Conservation (phyloP, 2,113 vertebrate genomes). For the Ivindomyrus marchei region DNA sequence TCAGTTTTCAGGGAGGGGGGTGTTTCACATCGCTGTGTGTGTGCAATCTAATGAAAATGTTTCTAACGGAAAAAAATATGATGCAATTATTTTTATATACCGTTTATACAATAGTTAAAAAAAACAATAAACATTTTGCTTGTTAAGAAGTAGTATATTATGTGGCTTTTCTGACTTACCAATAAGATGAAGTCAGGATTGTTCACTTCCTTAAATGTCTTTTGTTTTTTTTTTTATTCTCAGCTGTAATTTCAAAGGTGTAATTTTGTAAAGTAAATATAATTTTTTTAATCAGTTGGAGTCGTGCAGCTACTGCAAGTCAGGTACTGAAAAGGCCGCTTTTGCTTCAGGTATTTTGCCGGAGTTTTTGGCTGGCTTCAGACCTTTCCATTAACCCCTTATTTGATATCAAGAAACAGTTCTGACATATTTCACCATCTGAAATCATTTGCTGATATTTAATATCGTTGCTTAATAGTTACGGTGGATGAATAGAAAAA, state of each 20-base stretch:
- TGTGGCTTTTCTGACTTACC: neutral
- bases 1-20: neutral
- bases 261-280: neutral
- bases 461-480: neutral
- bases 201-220: neutral
- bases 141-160: neutral
- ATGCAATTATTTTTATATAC: neutral
- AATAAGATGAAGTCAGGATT: neutral
- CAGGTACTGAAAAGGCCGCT: neutral
- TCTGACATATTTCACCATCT: neutral
- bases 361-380: too few relatives aligned
- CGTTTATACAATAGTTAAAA: neutral
- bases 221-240: neutral
- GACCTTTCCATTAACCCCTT: neutral
- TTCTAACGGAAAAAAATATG: neutral
- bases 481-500: neutral
- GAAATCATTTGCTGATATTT: slow-evolving; percentile 1
- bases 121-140: neutral
- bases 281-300: neutral
- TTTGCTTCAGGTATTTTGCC: neutral
- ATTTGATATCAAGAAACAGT: neutral
- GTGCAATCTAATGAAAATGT: neutral
- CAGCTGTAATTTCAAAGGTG: neutral
- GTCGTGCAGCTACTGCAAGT: neutral
- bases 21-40: neutral